Percentiles rank a stretch among this genome's conserved stretches.
These are phyloP conservation scores for Leptinotarsa haldemani DNA, from an alignment of 2,888 invertebrate species.

Conservation along the genomic window DNA sequence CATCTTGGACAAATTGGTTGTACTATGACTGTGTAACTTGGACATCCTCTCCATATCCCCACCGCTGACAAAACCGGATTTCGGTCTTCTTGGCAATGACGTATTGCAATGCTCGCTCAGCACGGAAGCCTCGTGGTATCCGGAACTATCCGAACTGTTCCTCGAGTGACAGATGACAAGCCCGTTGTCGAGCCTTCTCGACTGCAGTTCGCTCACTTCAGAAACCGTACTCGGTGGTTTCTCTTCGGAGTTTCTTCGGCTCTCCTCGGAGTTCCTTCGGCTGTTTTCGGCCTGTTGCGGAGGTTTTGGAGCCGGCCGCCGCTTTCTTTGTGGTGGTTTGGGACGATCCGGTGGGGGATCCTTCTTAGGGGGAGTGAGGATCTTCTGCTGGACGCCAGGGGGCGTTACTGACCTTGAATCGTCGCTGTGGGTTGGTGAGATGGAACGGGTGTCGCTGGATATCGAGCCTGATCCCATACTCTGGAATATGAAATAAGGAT, in stretches of 20 bases:
- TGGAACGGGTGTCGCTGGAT: slow-evolving; percentile 64
- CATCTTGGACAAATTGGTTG: slow-evolving; percentile 63
- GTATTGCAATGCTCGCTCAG: slow-evolving; percentile 71
- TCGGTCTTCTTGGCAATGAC: slow-evolving; percentile 62
- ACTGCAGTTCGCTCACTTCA: slow-evolving; percentile 40
- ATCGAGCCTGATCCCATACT: slow-evolving; percentile 64
- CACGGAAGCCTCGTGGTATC: slow-evolving; percentile 78
- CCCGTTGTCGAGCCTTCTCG: slow-evolving; percentile 55
- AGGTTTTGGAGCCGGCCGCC: slow-evolving; percentile 72
- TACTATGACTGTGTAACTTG: slow-evolving; percentile 56
- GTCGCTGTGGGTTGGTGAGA: slow-evolving; percentile 74
- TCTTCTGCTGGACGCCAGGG: slow-evolving; percentile 58
- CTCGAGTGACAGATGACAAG: slow-evolving; percentile 75
- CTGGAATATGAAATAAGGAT: slow-evolving; percentile 50
- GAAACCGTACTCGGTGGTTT: slow-evolving; percentile 49
- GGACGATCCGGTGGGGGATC: slow-evolving; percentile 64
- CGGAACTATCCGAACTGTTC: slow-evolving; percentile 79
- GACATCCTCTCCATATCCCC: slow-evolving; percentile 43
- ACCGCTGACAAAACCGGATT: slow-evolving; percentile 56
- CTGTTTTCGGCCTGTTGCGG: slow-evolving; percentile 57
- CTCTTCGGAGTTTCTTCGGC: slow-evolving; percentile 42
- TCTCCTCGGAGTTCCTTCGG: slow-evolving; percentile 43
- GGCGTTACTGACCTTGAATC: slow-evolving; percentile 67
- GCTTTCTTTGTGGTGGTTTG: slow-evolving; percentile 69
- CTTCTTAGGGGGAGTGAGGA: slow-evolving; percentile 56